Conservation (phyloP, 1,140 invertebrate genomes). For the Schlechtendalia chinensis region DNA sequence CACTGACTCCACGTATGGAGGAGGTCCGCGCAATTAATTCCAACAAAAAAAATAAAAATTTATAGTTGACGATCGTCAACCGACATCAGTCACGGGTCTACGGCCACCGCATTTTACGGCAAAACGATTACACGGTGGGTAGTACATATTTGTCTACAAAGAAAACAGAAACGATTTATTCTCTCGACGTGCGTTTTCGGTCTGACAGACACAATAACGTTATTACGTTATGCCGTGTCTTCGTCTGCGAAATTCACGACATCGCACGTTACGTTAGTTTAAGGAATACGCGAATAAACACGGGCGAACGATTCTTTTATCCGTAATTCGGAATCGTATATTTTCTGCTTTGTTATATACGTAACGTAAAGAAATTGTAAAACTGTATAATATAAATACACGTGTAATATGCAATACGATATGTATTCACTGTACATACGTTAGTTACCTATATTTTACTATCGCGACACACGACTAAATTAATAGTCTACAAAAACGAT, state of each 20-base stretch:
- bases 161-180: slow-evolving; percentile 9
- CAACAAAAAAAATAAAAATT: too few species aligned
- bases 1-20: too few species aligned
- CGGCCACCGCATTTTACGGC: too few species aligned
- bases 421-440: too few species aligned
- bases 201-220: background rate
- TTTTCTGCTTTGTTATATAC: too few species aligned
- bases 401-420: too few species aligned
- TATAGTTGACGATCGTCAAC: too few species aligned
- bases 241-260: background rate
- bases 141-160: background rate
- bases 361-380: too few species aligned
- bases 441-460: too few species aligned
- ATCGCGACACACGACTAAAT: background rate
- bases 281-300: background rate
- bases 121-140: slow-evolving; percentile 7
- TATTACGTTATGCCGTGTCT: background rate
- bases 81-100: too few species aligned
- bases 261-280: background rate
- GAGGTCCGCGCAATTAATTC: too few species aligned
- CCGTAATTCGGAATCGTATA: background rate
- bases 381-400: too few species aligned
- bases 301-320: slow-evolving; percentile 1
- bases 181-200: background rate
- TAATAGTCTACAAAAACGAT: background rate